Base-by-base conservation (phyloP, 1,140 invertebrate genomes). In the Eupristina koningsbergeri region DNA sequence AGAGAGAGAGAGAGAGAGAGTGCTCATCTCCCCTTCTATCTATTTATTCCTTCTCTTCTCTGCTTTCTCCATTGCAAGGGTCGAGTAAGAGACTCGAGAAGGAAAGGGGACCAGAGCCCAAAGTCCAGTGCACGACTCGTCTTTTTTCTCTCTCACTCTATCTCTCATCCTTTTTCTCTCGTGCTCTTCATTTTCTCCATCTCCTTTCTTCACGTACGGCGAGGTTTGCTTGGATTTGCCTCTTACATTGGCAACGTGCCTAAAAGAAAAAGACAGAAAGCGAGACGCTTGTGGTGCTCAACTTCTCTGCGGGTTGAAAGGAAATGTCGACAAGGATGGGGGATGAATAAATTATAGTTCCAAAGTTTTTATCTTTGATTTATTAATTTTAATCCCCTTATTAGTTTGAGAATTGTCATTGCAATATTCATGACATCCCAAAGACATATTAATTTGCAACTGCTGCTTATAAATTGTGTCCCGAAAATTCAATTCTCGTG, bases 201-300 rank as follows among this genome's bases (percentile, higher is more conserved):
- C 74, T 85, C 85, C 86, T 86, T 86, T 85, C 81, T 79, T 80
- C 45, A 71, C 79, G 64, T 69, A 29, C 74, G 67, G 81, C 80
- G 69, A 73, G 50, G 80, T 85, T 81, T 85, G 39, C 75, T 71
- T 50, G 63, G 36, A 76, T 50, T 81, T 86, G 87, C 84, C 88
- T 88, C 87, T 87, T 89, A 89, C 88, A 85, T 89, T 86, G 87
- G 86, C 87, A 82, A 75, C 53, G 64, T 58, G 71, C 29, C 53
- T 45, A 39, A 7, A 15, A 64, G 22, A 50, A 22, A 29, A 47
- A 39, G 22, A 58, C 0, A 11, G 79, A 74, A 53, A 58, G 26
- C 58, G 69, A 74, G 64, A 31, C 34, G 22, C 41, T 58, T 31
- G 19, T 31, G 74, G 61, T 77, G 63, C 81, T 83, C 74, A 83